Evolutionary conservation across 2,888 invertebrate genomes (phyloP).

Genomic region (Mythimna pallens): DNA sequence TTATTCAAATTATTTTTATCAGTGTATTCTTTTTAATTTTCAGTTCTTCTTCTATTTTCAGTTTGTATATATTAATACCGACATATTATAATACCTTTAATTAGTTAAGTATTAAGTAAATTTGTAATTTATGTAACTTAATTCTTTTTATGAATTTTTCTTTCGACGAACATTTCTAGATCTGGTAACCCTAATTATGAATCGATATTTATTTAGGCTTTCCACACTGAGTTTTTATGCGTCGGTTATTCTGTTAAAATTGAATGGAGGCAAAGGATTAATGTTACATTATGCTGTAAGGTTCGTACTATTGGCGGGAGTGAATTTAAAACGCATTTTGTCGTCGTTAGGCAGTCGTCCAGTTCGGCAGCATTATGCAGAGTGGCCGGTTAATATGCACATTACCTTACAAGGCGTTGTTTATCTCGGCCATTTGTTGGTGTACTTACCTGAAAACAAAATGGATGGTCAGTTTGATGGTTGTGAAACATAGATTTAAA

Average conservation of each 20-base stretch:
- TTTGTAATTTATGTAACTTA: too few relatives aligned
- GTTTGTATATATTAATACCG: too few relatives aligned
- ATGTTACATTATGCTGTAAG: conserved; percentile 76
- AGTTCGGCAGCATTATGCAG: conserved; percentile 66
- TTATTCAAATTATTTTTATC: background rate
- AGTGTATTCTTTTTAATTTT: too few relatives aligned
- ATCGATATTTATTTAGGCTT: conserved; percentile 87
- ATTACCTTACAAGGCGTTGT: conserved; percentile 63
- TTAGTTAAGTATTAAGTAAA: too few relatives aligned
- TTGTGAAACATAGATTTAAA: background rate
- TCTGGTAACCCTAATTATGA: conserved; percentile 69
- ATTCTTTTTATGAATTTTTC: too few relatives aligned
- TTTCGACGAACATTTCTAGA: background rate
- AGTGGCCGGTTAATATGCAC: conserved; percentile 65
- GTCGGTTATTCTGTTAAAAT: conserved; percentile 75
- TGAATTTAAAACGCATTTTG: conserved; percentile 84
- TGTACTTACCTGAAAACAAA: conserved; percentile 83
- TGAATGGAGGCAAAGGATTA: conserved; percentile 74
- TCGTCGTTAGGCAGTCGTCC: conserved; percentile 79
- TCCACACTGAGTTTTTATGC: conserved; percentile 78
- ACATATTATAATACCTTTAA: too few relatives aligned
- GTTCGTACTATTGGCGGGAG: conserved; percentile 58
- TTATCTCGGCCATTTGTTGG: conserved; percentile 60
- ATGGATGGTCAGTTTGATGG: conserved; percentile 59
- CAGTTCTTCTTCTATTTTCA: too few relatives aligned